phyloP scores from a whole-genome alignment of 1,140 invertebrate genomes.

The Chymomyza costata region DNA sequence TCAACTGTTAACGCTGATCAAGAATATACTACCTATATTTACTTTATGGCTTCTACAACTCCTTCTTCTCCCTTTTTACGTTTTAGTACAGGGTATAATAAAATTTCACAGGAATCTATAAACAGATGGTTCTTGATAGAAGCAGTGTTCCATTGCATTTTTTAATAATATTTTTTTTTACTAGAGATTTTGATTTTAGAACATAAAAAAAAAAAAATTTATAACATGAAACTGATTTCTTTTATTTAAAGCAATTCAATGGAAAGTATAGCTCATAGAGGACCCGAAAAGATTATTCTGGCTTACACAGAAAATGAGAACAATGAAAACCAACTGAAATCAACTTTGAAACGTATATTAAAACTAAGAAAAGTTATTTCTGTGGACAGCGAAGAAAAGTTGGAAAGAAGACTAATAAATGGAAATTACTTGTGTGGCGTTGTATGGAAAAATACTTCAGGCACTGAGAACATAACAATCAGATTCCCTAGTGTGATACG shows the following conservation, averaged over 20 bases:
- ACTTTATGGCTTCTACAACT: too few relatives aligned
- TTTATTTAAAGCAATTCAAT: not conserved
- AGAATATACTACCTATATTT: too few relatives aligned
- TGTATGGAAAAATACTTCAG: not conserved
- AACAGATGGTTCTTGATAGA: too few relatives aligned
- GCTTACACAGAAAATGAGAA: not conserved
- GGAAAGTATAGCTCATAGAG: not conserved
- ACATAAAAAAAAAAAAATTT: too few relatives aligned
- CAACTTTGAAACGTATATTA: conserved; percentile 3
- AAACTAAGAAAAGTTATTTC: conserved; percentile 1
- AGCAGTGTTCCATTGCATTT: too few relatives aligned
- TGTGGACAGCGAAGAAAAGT: not conserved
- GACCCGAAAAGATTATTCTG: conserved; percentile 1
- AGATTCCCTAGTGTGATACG: conserved; percentile 13
- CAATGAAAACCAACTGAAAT: not conserved
- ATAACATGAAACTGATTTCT: too few relatives aligned
- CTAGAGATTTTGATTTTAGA: too few relatives aligned
- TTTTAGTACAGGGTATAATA: too few relatives aligned
- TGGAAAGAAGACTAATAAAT: conserved; percentile 1
- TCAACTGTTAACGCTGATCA: too few relatives aligned
- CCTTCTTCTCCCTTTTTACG: too few relatives aligned
- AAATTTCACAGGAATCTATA: too few relatives aligned
- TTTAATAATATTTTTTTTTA: too few relatives aligned
- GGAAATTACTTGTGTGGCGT: conserved; percentile 13
- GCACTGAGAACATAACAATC: conserved; percentile 1